Conservation (phyloP, 2,888 invertebrate species). For the Conops quadrifasciatus region DNA sequence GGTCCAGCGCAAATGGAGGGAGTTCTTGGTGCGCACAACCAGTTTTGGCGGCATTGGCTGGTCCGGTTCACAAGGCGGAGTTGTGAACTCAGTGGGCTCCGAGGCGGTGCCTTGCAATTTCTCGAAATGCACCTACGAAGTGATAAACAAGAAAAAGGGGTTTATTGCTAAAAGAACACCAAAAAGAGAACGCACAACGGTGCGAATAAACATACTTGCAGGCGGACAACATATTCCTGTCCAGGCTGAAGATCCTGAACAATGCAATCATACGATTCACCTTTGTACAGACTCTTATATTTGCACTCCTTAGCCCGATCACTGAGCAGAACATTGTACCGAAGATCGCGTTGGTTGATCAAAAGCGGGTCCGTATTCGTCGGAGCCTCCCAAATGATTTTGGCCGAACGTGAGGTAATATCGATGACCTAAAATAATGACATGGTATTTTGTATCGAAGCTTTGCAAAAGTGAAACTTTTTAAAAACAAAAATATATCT, state of each 20-base stretch:
- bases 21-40: slow-evolving; percentile 75
- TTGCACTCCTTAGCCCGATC: slow-evolving; percentile 82
- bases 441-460: neutral
- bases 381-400: slow-evolving; percentile 85
- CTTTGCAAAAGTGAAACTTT: neutral
- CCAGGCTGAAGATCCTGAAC: slow-evolving; percentile 87
- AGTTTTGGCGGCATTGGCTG: slow-evolving; percentile 79
- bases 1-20: slow-evolving; percentile 76
- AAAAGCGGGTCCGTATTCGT: slow-evolving; percentile 54
- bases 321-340: slow-evolving; percentile 83
- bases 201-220: slow-evolving; percentile 75
- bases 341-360: slow-evolving; percentile 66
- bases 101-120: slow-evolving; percentile 79
- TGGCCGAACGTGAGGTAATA: slow-evolving; percentile 83
- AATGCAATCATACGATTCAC: slow-evolving; percentile 78
- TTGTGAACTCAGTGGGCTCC: slow-evolving; percentile 81
- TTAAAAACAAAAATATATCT: neutral
- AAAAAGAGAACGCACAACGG: too few relatives aligned
- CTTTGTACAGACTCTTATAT: slow-evolving; percentile 85
- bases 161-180: neutral
- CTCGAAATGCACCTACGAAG: slow-evolving; percentile 67
- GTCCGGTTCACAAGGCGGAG: slow-evolving; percentile 84
- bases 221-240: slow-evolving; percentile 85
- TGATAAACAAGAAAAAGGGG: neutral
- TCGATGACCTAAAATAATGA: slow-evolving; percentile 76